Percentiles rank a stretch among this genome's conserved stretches.
Evolutionary conservation across 1,140 invertebrate genomes (phyloP).

Genomic region (Cydia splendana): DNA sequence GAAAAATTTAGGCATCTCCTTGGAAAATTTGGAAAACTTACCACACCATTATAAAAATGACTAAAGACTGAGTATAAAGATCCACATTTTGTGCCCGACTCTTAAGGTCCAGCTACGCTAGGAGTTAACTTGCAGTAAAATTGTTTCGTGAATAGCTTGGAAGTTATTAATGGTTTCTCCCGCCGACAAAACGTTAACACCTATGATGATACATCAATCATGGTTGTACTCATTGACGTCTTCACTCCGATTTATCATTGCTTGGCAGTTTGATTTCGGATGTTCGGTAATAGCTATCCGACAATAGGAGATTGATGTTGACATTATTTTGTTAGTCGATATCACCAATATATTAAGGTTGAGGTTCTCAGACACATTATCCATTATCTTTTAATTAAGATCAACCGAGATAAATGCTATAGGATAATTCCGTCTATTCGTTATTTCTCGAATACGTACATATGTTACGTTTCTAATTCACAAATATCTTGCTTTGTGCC

Average conservation of each 20-base stretch:
- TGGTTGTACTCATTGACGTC: slow-evolving; percentile 18
- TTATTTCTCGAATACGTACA: too few relatives aligned
- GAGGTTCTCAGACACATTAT: neutral
- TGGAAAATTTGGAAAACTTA: too few relatives aligned
- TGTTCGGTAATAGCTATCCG: neutral
- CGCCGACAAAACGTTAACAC: slow-evolving; percentile 4
- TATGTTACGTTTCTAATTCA: too few relatives aligned
- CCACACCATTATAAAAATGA: too few relatives aligned
- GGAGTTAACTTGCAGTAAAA: too few relatives aligned
- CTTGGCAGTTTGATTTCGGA: slow-evolving; percentile 27
- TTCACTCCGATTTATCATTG: slow-evolving; percentile 22
- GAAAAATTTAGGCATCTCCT: too few relatives aligned
- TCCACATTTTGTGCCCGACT: too few relatives aligned
- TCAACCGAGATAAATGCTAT: too few relatives aligned
- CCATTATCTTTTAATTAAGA: neutral
- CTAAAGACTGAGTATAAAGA: too few relatives aligned
- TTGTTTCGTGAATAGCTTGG: neutral
- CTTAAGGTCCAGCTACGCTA: too few relatives aligned
- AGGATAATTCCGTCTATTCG: too few relatives aligned
- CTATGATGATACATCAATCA: slow-evolving; percentile 20
- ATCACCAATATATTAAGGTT: neutral
- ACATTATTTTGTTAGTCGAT: neutral
- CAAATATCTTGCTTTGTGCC: too few relatives aligned
- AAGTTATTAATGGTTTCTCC: slow-evolving; percentile 29
- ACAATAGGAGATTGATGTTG: neutral